Evolutionary conservation across 2,888 invertebrate species (phyloP).

Genomic region (Drosophila quasianomalipes): DNA sequence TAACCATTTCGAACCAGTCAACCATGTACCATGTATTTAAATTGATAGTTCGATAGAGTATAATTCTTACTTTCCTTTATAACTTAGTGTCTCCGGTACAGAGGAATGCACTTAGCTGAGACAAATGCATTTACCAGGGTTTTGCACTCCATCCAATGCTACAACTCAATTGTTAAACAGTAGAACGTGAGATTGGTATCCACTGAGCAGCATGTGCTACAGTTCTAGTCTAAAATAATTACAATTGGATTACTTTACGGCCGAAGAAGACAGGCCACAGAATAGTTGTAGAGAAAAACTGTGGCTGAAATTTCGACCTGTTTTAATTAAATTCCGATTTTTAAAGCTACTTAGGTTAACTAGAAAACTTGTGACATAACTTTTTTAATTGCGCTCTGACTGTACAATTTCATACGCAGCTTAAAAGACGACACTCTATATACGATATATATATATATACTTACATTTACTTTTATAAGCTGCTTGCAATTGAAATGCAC

Average conservation of each 20-base stretch:
- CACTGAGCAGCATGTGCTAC: slow-evolving; percentile 56
- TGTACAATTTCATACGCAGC: slow-evolving; percentile 48
- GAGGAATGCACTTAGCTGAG: slow-evolving; percentile 37
- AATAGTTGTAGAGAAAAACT: slow-evolving; percentile 14
- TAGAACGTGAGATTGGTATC: slow-evolving; percentile 29
- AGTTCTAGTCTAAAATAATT: slow-evolving; percentile 63
- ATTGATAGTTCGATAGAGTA: slow-evolving; percentile 19
- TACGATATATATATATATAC: slow-evolving; percentile 25
- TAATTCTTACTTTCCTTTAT: not conserved
- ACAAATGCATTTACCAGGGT: slow-evolving; percentile 1
- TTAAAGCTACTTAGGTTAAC: slow-evolving; percentile 74
- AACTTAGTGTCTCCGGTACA: slow-evolving; percentile 17
- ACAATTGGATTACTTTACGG: slow-evolving; percentile 67
- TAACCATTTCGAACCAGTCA: slow-evolving; percentile 8
- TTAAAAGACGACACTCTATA: slow-evolving; percentile 17
- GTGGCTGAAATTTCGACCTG: slow-evolving; percentile 48
- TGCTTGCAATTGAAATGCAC: slow-evolving; percentile 50
- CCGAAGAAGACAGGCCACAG: not conserved
- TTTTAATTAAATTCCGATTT: slow-evolving; percentile 72
- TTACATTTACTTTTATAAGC: slow-evolving; percentile 19
- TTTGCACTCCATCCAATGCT: not conserved
- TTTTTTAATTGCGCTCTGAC: slow-evolving; percentile 30
- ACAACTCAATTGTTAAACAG: not conserved
- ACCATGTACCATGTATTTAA: slow-evolving; percentile 1
- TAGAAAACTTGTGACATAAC: slow-evolving; percentile 65